Conservation (phyloP, 2,888 invertebrate genomes). For the Agriotes lineatus region DNA sequence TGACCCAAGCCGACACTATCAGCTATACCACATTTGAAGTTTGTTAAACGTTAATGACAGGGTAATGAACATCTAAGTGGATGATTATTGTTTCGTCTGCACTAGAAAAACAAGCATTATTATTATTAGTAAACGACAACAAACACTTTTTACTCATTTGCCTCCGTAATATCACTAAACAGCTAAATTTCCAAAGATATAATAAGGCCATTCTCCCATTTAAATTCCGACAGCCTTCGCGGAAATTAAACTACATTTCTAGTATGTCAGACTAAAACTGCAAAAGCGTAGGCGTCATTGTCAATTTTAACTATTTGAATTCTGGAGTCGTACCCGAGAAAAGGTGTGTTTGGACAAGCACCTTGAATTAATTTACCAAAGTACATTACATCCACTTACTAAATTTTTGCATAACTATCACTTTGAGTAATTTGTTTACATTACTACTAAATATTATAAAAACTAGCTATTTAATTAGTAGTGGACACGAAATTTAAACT, state of each 20-base stretch:
- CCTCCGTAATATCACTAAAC: no score
- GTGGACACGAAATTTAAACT: background rate
- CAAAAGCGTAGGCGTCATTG: background rate
- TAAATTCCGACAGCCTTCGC: background rate
- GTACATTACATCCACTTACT: background rate
- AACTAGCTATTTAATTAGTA: background rate
- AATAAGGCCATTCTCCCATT: background rate
- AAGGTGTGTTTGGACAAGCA: background rate
- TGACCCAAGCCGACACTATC: no score
- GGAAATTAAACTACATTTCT: constrained; percentile 4
- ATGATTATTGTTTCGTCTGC: no score
- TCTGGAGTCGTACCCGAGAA: background rate
- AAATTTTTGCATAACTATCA: background rate
- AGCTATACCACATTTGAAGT: no score
- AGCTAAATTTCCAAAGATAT: no score
- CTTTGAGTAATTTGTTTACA: no score
- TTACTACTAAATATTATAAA: background rate
- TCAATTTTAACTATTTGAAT: constrained; percentile 7
- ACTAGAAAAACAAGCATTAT: no score
- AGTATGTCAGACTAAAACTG: background rate
- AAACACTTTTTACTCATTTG: no score
- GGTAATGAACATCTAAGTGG: no score
- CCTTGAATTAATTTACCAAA: constrained; percentile 2
- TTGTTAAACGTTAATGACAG: no score
- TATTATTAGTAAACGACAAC: no score